Evolutionary conservation across 2,113 vertebrate species (phyloP).

Genomic region (Varanus komodoensis): DNA sequence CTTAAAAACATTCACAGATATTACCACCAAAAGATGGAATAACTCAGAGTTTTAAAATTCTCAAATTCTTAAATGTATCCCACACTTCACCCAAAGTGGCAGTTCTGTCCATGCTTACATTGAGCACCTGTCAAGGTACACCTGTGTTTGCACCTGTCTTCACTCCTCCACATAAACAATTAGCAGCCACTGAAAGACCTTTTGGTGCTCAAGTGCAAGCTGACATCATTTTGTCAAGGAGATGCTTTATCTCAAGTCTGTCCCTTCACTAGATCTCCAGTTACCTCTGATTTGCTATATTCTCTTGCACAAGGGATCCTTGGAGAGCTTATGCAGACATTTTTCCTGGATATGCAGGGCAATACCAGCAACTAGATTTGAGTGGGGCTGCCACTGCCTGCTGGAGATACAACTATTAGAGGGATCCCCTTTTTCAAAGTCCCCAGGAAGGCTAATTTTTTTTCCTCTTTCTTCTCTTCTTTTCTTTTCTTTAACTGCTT

Average conservation of each 20-base stretch:
- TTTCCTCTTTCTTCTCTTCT: too few species aligned
- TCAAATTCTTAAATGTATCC: too few species aligned
- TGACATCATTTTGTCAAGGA: not conserved
- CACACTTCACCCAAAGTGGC: too few species aligned
- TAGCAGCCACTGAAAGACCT: not conserved
- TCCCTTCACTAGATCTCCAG: too few species aligned
- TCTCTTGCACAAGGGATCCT: not conserved
- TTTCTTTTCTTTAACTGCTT: too few species aligned
- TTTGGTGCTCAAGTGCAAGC: not conserved
- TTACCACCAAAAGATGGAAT: too few species aligned
- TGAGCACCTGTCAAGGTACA: not conserved
- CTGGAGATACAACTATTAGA: not conserved
- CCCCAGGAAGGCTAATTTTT: not conserved
- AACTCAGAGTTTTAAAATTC: too few species aligned
- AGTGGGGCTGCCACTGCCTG: not conserved
- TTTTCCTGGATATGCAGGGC: not conserved
- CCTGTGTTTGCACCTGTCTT: not conserved
- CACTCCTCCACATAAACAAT: not conserved
- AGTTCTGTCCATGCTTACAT: not conserved
- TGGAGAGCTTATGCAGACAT: not conserved
- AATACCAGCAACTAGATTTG: not conserved
- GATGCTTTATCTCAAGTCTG: not conserved
- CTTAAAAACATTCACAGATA: too few species aligned
- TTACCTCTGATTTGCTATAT: too few species aligned
- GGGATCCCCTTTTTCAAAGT: not conserved